Conservation (phyloP, 2,888 invertebrate genomes). For the Drosophila affinis region DNA sequence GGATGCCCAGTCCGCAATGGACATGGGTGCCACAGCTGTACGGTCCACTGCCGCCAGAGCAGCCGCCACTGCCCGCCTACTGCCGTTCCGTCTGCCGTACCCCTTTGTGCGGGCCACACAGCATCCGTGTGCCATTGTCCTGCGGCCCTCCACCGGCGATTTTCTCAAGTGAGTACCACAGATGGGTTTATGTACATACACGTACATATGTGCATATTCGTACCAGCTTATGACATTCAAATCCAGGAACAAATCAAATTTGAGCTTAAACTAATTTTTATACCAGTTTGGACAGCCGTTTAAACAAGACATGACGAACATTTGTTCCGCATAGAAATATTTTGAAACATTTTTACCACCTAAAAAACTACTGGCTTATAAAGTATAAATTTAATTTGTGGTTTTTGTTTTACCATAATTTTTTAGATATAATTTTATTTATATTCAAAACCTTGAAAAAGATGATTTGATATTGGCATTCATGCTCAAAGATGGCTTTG, state of each 20-base stretch:
- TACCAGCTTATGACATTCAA: conserved; percentile 17
- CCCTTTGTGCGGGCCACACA: conserved; percentile 93
- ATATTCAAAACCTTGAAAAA: too few relatives aligned
- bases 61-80: conserved; percentile 84
- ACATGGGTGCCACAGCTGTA: conserved; percentile 22
- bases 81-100: conserved; percentile 93
- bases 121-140: conserved; percentile 91
- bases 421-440: too few relatives aligned
- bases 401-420: too few relatives aligned
- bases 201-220: conserved; percentile 3
- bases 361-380: too few relatives aligned
- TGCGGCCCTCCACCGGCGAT: conserved; percentile 94
- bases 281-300: conserved; percentile 10
- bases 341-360: too few relatives aligned
- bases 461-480: too few relatives aligned
- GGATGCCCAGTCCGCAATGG: conserved; percentile 26
- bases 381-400: too few relatives aligned
- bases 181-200: background rate
- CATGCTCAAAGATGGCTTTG: too few relatives aligned
- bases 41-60: background rate
- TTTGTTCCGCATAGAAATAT: background rate
- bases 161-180: conserved; percentile 90
- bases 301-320: background rate
- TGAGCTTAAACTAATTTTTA: conserved; percentile 13
- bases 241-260: conserved; percentile 21